A percentile compares a stretch with the other conserved stretches of the same genome.
Conservation (phyloP, 1,140 invertebrate species). For the Ips nitidus region DNA sequence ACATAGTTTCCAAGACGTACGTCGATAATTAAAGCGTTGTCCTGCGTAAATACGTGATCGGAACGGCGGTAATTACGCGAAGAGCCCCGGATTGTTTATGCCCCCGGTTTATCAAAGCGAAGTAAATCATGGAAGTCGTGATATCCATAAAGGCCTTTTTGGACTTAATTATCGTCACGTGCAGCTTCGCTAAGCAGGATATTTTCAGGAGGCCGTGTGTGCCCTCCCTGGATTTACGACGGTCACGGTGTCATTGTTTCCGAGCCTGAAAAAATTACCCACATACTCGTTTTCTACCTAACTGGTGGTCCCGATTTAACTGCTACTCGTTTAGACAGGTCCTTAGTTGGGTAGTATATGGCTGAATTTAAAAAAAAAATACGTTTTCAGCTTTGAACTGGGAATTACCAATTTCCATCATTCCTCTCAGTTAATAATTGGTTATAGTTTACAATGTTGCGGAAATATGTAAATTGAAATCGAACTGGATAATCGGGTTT, state of each 20-base stretch:
- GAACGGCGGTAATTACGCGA: conserved; percentile 25
- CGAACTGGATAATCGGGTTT: too few relatives aligned
- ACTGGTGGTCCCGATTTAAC: neutral
- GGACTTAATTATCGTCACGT: conserved; percentile 49
- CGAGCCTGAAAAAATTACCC: conserved; percentile 22
- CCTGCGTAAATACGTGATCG: conserved; percentile 4
- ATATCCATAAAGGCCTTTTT: conserved; percentile 47
- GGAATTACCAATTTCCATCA: too few relatives aligned
- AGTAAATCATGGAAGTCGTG: conserved; percentile 48
- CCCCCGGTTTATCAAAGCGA: conserved; percentile 46
- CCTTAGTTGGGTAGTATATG: too few relatives aligned
- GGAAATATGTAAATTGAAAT: too few relatives aligned
- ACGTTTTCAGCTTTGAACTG: too few relatives aligned
- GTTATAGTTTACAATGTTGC: too few relatives aligned
- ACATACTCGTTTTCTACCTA: conserved; percentile 11
- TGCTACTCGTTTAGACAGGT: too few relatives aligned
- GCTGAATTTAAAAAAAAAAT: too few relatives aligned
- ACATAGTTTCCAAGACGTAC: too few relatives aligned
- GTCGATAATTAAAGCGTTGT: neutral
- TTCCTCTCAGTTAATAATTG: too few relatives aligned
- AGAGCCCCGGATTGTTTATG: conserved; percentile 27
- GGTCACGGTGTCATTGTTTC: conserved; percentile 45
- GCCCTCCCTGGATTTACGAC: conserved; percentile 38
- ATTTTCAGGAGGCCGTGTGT: conserved; percentile 44
- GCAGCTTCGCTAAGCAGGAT: conserved; percentile 45